These are phyloP conservation scores for Beroe forskalii DNA, from an alignment of 37 sponge, comb jelly and placozoan genomes.

Conservation along the genomic window DNA sequence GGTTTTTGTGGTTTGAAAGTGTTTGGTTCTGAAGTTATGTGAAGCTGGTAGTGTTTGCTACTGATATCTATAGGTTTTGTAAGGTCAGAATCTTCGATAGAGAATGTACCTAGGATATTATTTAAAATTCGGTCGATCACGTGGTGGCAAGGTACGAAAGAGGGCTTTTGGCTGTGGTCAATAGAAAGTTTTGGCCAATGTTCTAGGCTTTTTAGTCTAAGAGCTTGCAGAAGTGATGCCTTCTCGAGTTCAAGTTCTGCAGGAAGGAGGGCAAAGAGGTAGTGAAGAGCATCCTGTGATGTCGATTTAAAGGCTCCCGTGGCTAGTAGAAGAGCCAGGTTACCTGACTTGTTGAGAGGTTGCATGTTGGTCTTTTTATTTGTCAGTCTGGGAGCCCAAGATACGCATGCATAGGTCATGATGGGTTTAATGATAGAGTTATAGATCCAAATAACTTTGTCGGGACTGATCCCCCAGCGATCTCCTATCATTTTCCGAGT, in stretches of 20 bases:
- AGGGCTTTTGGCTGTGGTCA: neutral
- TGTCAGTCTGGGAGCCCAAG: neutral
- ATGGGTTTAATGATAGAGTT: conserved; percentile 9
- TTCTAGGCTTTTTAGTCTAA: neutral
- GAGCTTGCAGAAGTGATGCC: neutral
- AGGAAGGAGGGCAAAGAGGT: neutral
- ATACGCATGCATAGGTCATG: conserved; percentile 13
- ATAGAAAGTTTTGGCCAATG: neutral
- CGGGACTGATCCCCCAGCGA: conserved; percentile 10
- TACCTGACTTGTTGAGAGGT: neutral
- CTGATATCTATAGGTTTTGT: neutral
- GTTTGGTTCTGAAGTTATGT: neutral
- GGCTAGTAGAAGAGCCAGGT: neutral
- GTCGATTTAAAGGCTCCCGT: neutral
- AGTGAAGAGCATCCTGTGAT: neutral
- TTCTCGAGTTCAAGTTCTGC: neutral
- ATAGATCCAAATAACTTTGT: conserved; percentile 3
- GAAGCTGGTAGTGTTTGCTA: neutral
- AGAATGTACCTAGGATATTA: neutral
- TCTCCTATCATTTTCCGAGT: neutral
- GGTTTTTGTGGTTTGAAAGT: neutral
- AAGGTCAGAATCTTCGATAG: neutral
- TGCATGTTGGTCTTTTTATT: neutral
- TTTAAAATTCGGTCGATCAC: neutral
- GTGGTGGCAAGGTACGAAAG: neutral